phyloP scores from a whole-genome alignment of 2,888 invertebrate genomes.

The Dolichopus griseipennis region DNA sequence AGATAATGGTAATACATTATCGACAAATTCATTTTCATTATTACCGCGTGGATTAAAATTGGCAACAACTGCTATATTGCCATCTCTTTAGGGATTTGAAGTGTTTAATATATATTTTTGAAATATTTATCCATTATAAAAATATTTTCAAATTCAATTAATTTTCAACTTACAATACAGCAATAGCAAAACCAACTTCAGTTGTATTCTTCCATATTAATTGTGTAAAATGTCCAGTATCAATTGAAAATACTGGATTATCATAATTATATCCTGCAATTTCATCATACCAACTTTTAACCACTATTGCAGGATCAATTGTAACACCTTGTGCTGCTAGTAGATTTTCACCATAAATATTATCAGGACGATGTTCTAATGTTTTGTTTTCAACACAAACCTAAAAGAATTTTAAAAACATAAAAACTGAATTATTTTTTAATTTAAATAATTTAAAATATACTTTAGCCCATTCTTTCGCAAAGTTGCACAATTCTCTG shows the following conservation, averaged over 20 bases:
- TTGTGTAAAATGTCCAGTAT: slow-evolving; percentile 77
- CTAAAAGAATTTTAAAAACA: background rate
- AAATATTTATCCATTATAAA: background rate
- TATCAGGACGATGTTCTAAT: slow-evolving; percentile 65
- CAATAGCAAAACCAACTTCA: slow-evolving; percentile 64
- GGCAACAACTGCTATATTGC: slow-evolving; percentile 64
- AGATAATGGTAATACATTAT: slow-evolving; percentile 54
- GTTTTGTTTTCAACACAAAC: slow-evolving; percentile 44
- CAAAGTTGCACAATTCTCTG: slow-evolving; percentile 56
- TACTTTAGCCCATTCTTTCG: slow-evolving; percentile 59
- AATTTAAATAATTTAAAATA: background rate
- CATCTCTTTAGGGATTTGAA: slow-evolving; percentile 42
- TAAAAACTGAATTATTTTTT: background rate
- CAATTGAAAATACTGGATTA: slow-evolving; percentile 52
- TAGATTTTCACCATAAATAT: slow-evolving; percentile 76
- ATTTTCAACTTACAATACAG: slow-evolving; percentile 32
- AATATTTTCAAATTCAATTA: background rate
- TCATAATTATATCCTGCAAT: slow-evolving; percentile 60
- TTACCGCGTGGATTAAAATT: slow-evolving; percentile 89
- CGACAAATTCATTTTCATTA: slow-evolving; percentile 64
- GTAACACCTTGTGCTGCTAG: slow-evolving; percentile 64
- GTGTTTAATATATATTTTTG: background rate
- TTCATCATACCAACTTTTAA: slow-evolving; percentile 73
- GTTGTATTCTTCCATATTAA: slow-evolving; percentile 67
- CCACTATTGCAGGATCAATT: slow-evolving; percentile 57